Evolutionary conservation across 2,113 vertebrate species (phyloP), one percentile per base, ranked within the genome.

Genomic region (Myrmophylax atrothorax): DNA sequence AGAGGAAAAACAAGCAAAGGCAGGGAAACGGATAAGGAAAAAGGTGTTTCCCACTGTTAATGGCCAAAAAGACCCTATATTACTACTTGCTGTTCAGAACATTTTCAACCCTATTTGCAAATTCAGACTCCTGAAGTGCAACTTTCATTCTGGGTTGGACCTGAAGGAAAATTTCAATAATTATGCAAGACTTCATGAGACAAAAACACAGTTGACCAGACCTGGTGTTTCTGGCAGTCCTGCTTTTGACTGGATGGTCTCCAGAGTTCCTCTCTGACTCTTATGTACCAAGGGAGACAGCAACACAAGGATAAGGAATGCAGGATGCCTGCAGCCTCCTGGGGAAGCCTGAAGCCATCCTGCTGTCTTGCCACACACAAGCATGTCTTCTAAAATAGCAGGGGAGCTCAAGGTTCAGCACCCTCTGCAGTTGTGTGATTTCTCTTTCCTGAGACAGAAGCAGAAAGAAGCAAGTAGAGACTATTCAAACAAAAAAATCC

Each of bases 71-170:
- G 18, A 26, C 3, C 8, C 25, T 40, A 9, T 47, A 50, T 42
- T 55, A 46, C 18, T 29, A 17, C 35, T 69, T 60, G 7, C 33
- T 79, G 8, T 70, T 60, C 29, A 25, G 7, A 94, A 47, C 7
- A 12, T 49, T 77, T 16, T 77, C 38, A 69, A 62, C 4, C 6
- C 13, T 49, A 75, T 82, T 20, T 72, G 23, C 40, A 81, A 44
- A 24, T 38, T 29, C 19, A 25, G 67, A 22, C 23, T 72, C 9
- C 38, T 59, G 19, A 25, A 67, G 29, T 70, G 8, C 35, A 55
- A 16, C 46, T 75, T 59, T 68, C 23, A 18, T 12, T 47, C 28
- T 0, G 0, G 1, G 4, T 9, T 56, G 24, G 29, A 67, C 35
- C 10, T 14, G 18, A 31, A 26, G 33, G 44, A 90, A 35, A 53